Percentiles rank a stretch among this genome's conserved stretches.
phyloP scores from a whole-genome alignment of 2,888 invertebrate genomes.

The Lathronympha strigana region DNA sequence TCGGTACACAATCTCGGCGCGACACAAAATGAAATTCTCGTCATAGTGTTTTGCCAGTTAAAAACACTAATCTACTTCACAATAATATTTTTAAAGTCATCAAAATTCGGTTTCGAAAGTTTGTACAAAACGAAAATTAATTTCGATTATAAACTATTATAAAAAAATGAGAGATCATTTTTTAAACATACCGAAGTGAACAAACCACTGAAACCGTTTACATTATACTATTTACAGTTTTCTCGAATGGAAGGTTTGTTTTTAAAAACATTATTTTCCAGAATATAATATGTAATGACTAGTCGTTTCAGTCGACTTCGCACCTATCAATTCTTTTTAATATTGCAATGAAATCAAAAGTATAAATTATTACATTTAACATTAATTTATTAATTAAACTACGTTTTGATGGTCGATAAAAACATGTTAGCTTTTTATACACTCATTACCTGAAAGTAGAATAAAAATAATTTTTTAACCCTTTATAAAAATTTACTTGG shows the following conservation, averaged over 20 bases:
- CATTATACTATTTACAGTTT: slow-evolving; percentile 36
- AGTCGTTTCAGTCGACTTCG: slow-evolving; percentile 21
- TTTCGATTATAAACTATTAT: slow-evolving; percentile 30
- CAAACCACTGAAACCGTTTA: slow-evolving; percentile 38
- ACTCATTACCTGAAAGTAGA: not conserved
- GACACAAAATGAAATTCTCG: slow-evolving; percentile 27
- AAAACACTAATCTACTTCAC: slow-evolving; percentile 26
- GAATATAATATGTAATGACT: slow-evolving; percentile 22
- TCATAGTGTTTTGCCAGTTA: slow-evolving; percentile 32
- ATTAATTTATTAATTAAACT: not conserved
- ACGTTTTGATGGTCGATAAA: not conserved
- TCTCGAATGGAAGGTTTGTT: slow-evolving; percentile 28
- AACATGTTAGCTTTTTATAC: not conserved
- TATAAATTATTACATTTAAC: not conserved
- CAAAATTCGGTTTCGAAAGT: slow-evolving; percentile 38
- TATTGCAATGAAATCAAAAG: not conserved
- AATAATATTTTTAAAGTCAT: slow-evolving; percentile 39
- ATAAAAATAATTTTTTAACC: not conserved
- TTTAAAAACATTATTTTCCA: slow-evolving; percentile 35
- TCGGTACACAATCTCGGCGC: slow-evolving; percentile 18
- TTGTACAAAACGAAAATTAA: slow-evolving; percentile 37
- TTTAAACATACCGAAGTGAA: slow-evolving; percentile 40
- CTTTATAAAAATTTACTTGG: slow-evolving; percentile 7
- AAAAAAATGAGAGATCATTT: slow-evolving; percentile 41
- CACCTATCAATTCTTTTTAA: slow-evolving; percentile 1